Conservation (phyloP, 2,113 vertebrate genomes). For the Cynoglossus semilaevis region DNA sequence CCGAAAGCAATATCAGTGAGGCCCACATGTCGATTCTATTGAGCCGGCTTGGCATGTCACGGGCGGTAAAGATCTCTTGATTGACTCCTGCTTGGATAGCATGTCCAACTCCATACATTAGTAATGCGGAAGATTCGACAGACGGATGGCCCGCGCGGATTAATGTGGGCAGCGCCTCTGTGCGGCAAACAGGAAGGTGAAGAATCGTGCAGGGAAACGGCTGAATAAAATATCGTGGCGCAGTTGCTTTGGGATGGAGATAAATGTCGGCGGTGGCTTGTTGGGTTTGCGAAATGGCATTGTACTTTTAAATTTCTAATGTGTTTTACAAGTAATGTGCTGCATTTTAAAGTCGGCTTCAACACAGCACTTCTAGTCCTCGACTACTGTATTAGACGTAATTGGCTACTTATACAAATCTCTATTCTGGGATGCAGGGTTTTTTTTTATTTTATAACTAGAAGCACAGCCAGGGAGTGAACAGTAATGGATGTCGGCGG, state of each 20-base stretch:
- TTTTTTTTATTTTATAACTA: not conserved
- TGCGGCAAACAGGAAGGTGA: conserved; percentile 26
- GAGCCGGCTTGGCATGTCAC: conserved; percentile 66
- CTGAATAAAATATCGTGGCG: not conserved
- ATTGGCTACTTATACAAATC: conserved; percentile 32
- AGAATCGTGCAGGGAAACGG: not conserved
- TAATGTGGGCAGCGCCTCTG: conserved; percentile 42
- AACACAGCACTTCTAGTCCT: conserved; percentile 1
- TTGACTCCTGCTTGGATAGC: conserved; percentile 75
- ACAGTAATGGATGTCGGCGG: not conserved
- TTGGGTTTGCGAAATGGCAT: conserved; percentile 1
- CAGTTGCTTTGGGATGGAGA: not conserved
- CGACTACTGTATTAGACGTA: conserved; percentile 13
- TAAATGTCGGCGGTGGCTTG: not conserved
- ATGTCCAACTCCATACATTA: conserved; percentile 73
- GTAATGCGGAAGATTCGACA: conserved; percentile 61
- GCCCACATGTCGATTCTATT: conserved; percentile 68
- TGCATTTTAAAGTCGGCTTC: not conserved
- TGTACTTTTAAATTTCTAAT: not conserved
- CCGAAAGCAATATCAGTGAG: conserved; percentile 58
- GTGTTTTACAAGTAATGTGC: not conserved
- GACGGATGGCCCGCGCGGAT: conserved; percentile 51
- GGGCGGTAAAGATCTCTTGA: conserved; percentile 71
- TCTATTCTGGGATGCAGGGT: conserved; percentile 1
- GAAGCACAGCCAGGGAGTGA: not conserved